phyloP scores from a whole-genome alignment of 2,888 invertebrate genomes.

The Micoletzkya japonica region DNA sequence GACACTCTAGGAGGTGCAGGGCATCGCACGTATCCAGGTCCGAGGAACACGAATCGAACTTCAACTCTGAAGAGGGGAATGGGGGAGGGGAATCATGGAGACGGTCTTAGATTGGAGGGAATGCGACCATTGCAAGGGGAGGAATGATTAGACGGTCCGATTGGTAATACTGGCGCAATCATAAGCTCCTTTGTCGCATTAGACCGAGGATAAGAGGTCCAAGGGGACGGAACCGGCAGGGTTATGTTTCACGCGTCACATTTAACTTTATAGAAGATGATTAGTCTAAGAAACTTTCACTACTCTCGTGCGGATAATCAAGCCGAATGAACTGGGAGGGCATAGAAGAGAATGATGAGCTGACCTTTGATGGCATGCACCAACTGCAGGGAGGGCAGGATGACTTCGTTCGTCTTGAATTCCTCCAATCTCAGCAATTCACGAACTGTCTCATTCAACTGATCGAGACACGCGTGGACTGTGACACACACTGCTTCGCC shows the following conservation, averaged over 20 bases:
- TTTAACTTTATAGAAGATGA: too few relatives aligned
- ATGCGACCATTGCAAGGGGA: not conserved
- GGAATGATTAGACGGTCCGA: not conserved
- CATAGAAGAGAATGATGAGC: not conserved
- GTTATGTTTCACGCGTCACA: too few relatives aligned
- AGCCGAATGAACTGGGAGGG: conserved; percentile 9
- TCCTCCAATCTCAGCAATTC: conserved; percentile 52
- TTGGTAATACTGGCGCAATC: not conserved
- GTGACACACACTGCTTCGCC: conserved; percentile 56
- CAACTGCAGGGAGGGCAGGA: conserved; percentile 46
- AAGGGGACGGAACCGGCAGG: not conserved
- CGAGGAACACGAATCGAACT: conserved; percentile 48
- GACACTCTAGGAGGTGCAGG: conserved; percentile 53
- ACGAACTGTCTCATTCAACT: conserved; percentile 59
- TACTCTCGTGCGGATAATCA: too few relatives aligned
- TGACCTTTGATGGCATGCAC: conserved; percentile 49
- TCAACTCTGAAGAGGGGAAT: conserved; percentile 59
- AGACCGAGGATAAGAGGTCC: not conserved
- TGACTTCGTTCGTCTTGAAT: conserved; percentile 48
- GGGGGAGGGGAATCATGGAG: too few relatives aligned
- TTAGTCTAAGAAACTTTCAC: too few relatives aligned
- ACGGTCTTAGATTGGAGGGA: too few relatives aligned
- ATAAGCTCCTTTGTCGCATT: not conserved
- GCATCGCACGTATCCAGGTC: conserved; percentile 49
- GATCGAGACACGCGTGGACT: conserved; percentile 58